Percentiles rank a stretch among this genome's conserved stretches.
Conservation (phyloP, 2,797 vertebrate species). For the Erethizon dorsatum region DNA sequence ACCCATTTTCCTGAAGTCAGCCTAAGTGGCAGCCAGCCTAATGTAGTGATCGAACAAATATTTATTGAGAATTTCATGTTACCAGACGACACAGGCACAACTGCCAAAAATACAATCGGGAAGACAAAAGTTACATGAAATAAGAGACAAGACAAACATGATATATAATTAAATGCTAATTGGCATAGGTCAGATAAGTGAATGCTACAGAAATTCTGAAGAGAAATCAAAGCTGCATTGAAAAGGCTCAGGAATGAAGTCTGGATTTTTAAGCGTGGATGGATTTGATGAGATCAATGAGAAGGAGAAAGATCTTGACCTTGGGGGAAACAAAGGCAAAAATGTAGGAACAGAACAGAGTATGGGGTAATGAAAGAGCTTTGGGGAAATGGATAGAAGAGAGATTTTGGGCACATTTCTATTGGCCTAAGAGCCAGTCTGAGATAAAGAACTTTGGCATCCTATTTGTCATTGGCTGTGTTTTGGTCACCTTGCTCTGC, state of each 20-base stretch:
- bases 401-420: background rate
- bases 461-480: background rate
- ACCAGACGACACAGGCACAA: background rate
- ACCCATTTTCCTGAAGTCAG: background rate
- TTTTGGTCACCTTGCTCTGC: background rate
- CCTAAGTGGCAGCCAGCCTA: background rate
- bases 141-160: constrained; percentile 10
- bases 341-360: background rate
- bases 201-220: constrained; percentile 33
- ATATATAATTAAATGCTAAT: constrained; percentile 34
- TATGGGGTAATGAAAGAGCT: background rate
- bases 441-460: background rate
- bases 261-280: background rate
- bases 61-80: constrained; percentile 27
- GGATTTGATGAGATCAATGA: background rate
- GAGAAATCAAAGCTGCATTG: constrained; percentile 7
- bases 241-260: background rate
- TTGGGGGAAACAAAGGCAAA: background rate
- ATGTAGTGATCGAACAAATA: constrained; percentile 2
- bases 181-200: background rate
- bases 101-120: background rate
- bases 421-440: background rate
- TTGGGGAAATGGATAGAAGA: background rate
- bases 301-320: background rate
- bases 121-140: constrained; percentile 41